These are phyloP conservation scores for Eupristina koningsbergeri DNA, from an alignment of 1,140 invertebrate genomes.

Conservation along the genomic window DNA sequence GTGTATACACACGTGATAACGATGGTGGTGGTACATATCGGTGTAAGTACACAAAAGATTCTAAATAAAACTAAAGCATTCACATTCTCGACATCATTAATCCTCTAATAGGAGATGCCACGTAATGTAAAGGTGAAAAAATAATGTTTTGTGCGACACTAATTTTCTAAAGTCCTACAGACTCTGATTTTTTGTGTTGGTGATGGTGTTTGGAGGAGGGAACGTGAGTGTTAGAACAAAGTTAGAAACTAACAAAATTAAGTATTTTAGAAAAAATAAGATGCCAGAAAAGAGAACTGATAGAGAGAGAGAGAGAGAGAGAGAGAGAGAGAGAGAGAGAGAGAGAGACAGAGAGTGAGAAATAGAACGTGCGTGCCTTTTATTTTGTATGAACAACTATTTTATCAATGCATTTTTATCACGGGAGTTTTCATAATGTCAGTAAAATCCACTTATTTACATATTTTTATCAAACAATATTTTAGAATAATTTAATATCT, in stretches of 20 bases:
- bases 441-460: background rate
- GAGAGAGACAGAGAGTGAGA: background rate
- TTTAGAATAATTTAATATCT: background rate
- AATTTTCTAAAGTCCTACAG: conserved; percentile 58
- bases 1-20: conserved; percentile 28
- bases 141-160: conserved; percentile 56
- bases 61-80: conserved; percentile 67
- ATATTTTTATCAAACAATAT: background rate
- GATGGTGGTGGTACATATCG: conserved; percentile 51
- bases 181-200: conserved; percentile 47
- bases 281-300: no score
- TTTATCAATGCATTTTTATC: background rate
- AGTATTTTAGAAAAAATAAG: background rate
- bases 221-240: background rate
- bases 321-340: background rate
- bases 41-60: conserved; percentile 55
- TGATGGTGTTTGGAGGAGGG: background rate
- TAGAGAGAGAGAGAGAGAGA: background rate
- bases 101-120: conserved; percentile 43
- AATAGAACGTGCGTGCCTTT: background rate
- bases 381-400: background rate
- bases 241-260: conserved; percentile 16
- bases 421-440: no score
- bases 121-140: conserved; percentile 21
- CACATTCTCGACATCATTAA: conserved; percentile 66